Evolutionary conservation across 2,888 invertebrate species (phyloP).

Genomic region (Volucella zonaria): DNA sequence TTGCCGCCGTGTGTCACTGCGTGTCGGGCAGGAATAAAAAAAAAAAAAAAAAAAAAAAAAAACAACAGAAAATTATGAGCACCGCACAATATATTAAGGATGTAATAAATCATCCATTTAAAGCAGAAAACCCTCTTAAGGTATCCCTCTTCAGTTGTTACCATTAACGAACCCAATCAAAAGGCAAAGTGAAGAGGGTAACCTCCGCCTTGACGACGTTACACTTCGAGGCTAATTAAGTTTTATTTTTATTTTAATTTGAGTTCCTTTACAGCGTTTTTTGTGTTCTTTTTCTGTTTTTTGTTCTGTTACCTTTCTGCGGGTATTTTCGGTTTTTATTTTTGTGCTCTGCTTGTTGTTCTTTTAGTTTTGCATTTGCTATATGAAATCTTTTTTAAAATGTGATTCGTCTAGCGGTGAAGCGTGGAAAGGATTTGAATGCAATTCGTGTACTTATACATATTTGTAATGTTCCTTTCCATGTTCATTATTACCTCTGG

Average conservation of each 20-base stretch:
- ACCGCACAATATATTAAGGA: constrained; percentile 66
- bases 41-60: constrained; percentile 21
- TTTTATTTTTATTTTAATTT: constrained; percentile 72
- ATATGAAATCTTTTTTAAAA: constrained; percentile 35
- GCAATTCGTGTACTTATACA: no score
- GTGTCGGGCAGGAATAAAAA: constrained; percentile 42
- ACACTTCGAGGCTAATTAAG: constrained; percentile 69
- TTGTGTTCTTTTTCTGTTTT: neutral
- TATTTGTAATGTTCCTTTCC: no score
- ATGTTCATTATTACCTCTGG: no score
- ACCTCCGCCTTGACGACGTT: constrained; percentile 4
- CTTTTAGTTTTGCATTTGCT: constrained; percentile 41
- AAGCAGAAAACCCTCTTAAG: constrained; percentile 29
- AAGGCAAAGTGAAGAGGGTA: constrained; percentile 30
- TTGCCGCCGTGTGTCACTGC: constrained; percentile 59
- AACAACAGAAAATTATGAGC: constrained; percentile 41
- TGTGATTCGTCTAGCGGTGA: no score
- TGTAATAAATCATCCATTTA: constrained; percentile 72
- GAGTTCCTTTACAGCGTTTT: constrained; percentile 40
- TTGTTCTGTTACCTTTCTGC: constrained; percentile 11
- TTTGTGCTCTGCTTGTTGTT: constrained; percentile 61
- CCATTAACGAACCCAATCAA: neutral
- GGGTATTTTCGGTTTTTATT: constrained; percentile 39
- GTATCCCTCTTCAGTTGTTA: constrained; percentile 6
- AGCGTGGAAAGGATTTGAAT: no score